A percentile compares a stretch with the other conserved stretches of the same genome.
Conservation (phyloP, 2,888 invertebrate species). For the Drosophila mercatorum region DNA sequence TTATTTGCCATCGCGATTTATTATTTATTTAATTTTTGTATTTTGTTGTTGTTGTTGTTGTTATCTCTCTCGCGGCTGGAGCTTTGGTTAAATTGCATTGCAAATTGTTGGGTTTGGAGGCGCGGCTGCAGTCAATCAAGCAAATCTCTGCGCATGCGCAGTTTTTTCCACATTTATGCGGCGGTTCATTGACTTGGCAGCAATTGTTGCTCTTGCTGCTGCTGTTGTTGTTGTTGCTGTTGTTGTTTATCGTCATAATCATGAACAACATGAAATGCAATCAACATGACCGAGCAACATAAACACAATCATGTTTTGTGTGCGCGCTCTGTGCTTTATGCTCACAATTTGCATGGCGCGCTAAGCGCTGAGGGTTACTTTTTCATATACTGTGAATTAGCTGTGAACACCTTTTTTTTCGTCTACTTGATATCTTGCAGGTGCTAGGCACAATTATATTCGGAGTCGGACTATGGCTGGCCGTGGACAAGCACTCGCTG, state of each 20-base stretch:
- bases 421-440: slow-evolving; percentile 60
- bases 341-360: slow-evolving; percentile 44
- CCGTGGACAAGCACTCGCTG: slow-evolving; percentile 88
- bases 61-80: not conserved
- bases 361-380: slow-evolving; percentile 30
- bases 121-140: slow-evolving; percentile 71
- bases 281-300: slow-evolving; percentile 66
- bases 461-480: slow-evolving; percentile 89
- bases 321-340: slow-evolving; percentile 30
- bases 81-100: slow-evolving; percentile 43
- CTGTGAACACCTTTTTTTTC: slow-evolving; percentile 12
- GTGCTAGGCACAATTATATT: slow-evolving; percentile 87
- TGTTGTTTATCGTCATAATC: slow-evolving; percentile 39
- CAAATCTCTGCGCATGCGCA: slow-evolving; percentile 78
- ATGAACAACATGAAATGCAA: slow-evolving; percentile 66
- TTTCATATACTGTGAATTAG: not conserved
- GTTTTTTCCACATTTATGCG: slow-evolving; percentile 60
- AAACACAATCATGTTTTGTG: slow-evolving; percentile 52
- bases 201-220: slow-evolving; percentile 17
- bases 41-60: not conserved
- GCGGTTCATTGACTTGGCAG: slow-evolving; percentile 65
- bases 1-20: not conserved
- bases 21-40: slow-evolving; percentile 20
- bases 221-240: slow-evolving; percentile 21
- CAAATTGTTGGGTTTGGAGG: slow-evolving; percentile 41